Evolutionary conservation across 2,888 invertebrate genomes (phyloP), one percentile per base, ranked within the genome.

Genomic region (Rotaria macrura): DNA sequence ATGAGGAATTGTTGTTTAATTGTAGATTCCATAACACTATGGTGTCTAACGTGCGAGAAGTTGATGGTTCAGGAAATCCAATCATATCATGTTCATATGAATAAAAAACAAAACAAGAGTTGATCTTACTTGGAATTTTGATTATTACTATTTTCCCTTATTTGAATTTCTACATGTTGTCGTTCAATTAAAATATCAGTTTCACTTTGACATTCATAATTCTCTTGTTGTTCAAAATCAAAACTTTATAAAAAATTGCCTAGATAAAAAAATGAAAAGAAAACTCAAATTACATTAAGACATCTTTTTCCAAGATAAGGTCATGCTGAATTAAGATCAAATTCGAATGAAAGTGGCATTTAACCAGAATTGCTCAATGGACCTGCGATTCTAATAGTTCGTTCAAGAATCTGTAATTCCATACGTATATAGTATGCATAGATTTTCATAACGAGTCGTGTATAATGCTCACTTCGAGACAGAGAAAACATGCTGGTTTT

Each of bases 391-490:
- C 98, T 99, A 90, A 94, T 96, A 0, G 99, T 99, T n/a, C 92
- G 99, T 99, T 0, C 99, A 99, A 87, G 93, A 93, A 6, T 96
- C 96, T 0, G 98, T 98, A 9, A 98, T 95, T 29, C 99, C 98
- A 90, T 99, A 99, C 0, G 97, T 95, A 90, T 99, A 98, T 85
- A 99, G 92, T 52, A 99, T 54, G 38, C 86, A 84, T 79, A 40
- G 4, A 79, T 25, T 25, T 38, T 43, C 38, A 65, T 34, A 65
- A 54, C 0, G 7, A 54, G 6, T 74, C 14, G 7, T 38, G 5
- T 74, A 4, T 4, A 34, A 5, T n/a, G n/a, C n/a, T n/a, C n/a
- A 29, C 17, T n/a, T n/a, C n/a, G n/a, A n/a, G n/a, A n/a, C n/a
- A n/a, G 65, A 29, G 29, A 65, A 29, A 43, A 84, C 88, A 87